phyloP scores from a whole-genome alignment of 2,888 invertebrate genomes.

The Augiades crinisus region DNA sequence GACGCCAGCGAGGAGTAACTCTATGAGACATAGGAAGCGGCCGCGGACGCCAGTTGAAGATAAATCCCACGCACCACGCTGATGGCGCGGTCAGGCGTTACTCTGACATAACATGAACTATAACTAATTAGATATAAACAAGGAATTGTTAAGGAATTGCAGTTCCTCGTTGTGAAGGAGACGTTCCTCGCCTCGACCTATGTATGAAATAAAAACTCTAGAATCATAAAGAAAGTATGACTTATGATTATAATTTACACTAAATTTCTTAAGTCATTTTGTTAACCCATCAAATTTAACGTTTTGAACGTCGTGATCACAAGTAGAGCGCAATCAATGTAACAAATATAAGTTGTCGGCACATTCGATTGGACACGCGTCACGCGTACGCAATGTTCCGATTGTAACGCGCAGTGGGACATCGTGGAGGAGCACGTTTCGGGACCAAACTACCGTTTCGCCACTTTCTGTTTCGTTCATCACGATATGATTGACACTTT shows the following conservation, averaged over 20 bases:
- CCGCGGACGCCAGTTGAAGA: neutral
- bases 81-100: neutral
- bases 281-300: too few species aligned
- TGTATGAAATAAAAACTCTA: neutral
- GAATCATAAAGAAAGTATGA: too few species aligned
- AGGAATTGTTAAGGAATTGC: too few species aligned
- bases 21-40: constrained; percentile 1
- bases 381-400: neutral
- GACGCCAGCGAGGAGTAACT: neutral
- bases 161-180: too few species aligned
- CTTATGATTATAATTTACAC: too few species aligned
- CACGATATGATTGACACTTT: too few species aligned
- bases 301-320: neutral
- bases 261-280: too few species aligned
- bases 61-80: constrained; percentile 19
- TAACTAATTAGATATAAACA: too few species aligned
- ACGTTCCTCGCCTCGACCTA: too few species aligned
- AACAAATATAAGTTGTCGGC: neutral
- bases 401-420: neutral
- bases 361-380: neutral
- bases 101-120: too few species aligned
- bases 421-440: neutral
- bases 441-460: neutral
- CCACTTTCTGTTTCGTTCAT: neutral
- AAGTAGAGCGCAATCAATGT: neutral